Evolutionary conservation across 2,797 vertebrate species (phyloP), one percentile per base, ranked within the genome.

Genomic region (Mormyrus hasselquistii): DNA sequence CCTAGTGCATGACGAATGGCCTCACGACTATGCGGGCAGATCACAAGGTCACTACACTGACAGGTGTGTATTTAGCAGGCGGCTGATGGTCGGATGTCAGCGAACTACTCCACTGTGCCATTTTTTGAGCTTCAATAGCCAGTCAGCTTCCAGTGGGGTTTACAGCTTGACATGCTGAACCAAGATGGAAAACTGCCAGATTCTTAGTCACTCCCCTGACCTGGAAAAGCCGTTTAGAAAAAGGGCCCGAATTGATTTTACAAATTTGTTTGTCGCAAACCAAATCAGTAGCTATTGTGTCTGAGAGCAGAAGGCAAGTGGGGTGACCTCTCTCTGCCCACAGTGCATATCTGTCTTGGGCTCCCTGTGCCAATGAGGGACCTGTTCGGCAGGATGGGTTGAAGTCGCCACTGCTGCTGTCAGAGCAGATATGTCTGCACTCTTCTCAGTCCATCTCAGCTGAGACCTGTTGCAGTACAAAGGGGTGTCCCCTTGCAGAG

Each of bases 361-460:
- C 22, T 29, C 25, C 62, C 22, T 25, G 29, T 16, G 69, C 69
- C 8, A 14, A 6, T 6, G 69, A 7, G 10, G 34, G 5, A 41
- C 34, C 69, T 19, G 69, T 76, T 7, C 0, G 34, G 69, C 34
- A 19, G 34, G 34, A 6, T 76, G 34, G 14, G 29, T 14, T 76
- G 2, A 19, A 4, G 34, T 38, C 2, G 14, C 34, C 1, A 10
- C 91, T 90, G 88, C 90, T 87, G 89, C 90, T 87, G 90, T 90
- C 79, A 41, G 44, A n/a, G 34, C 19, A 10, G 44, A 69, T 3
- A 90, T 93, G 88, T 76, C 92, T 93, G 94, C 93, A 95, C 93
- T 92, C 86, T 91, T 92, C 90, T 84, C 91, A 90, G 91, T 91
- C 87, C 90, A 79, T 89, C 90, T 84, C 69, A 65, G 84, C 91